These are phyloP conservation scores for Octodonta nipae DNA, from an alignment of 2,888 invertebrate species.

Conservation along the genomic window DNA sequence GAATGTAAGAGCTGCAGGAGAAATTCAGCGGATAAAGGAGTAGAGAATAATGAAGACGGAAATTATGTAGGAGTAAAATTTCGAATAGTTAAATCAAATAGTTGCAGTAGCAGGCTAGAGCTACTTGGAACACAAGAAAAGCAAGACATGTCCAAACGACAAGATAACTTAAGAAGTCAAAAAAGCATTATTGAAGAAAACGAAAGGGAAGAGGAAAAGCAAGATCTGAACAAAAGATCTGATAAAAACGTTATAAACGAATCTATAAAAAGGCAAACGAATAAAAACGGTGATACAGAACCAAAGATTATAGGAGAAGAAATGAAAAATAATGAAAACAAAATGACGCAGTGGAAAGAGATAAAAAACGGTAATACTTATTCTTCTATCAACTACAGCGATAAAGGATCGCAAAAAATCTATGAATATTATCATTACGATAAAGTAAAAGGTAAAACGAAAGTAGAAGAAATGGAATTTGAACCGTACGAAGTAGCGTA, in stretches of 20 bases:
- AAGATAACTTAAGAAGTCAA: slow-evolving; percentile 17
- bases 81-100: slow-evolving; percentile 71
- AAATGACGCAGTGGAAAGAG: slow-evolving; percentile 23
- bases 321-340: slow-evolving; percentile 32
- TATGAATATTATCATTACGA: slow-evolving; percentile 35
- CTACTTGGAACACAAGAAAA: slow-evolving; percentile 48
- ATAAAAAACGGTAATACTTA: slow-evolving; percentile 23
- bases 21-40: slow-evolving; percentile 13
- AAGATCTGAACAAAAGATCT: slow-evolving; percentile 9
- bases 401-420: slow-evolving; percentile 18
- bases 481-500: slow-evolving; percentile 41
- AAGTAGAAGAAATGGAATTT: slow-evolving; percentile 73
- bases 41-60: slow-evolving; percentile 15
- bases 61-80: slow-evolving; percentile 58
- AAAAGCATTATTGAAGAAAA: slow-evolving; percentile 12
- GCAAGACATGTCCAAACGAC: slow-evolving; percentile 37
- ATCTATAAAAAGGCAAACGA: slow-evolving; percentile 20
- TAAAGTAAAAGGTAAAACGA: slow-evolving; percentile 44
- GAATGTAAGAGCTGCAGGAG: slow-evolving; percentile 26
- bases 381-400: slow-evolving; percentile 19
- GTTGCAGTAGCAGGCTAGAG: slow-evolving; percentile 71
- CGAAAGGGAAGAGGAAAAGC: slow-evolving; percentile 10
- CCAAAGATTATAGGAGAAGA: slow-evolving; percentile 40
- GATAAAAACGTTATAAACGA: slow-evolving; percentile 27
- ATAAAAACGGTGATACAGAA: slow-evolving; percentile 20